Conservation (phyloP, 1,140 invertebrate species). For the Drosophila ohnishii region DNA sequence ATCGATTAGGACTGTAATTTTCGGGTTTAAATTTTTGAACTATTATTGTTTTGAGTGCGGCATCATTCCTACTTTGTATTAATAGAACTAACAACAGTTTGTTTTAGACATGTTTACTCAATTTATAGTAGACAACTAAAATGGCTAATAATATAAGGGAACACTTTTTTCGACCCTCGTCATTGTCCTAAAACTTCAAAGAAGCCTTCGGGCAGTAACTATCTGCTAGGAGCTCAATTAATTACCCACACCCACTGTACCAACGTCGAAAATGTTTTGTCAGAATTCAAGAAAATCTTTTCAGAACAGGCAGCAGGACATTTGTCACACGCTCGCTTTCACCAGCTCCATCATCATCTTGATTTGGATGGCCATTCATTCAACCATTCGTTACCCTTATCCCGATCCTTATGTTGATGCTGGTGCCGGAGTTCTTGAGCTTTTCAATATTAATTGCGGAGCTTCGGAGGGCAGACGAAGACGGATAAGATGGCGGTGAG, state of each 20-base stretch:
- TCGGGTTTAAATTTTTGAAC: neutral
- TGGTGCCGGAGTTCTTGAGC: slow-evolving; percentile 43
- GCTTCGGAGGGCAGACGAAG: slow-evolving; percentile 39
- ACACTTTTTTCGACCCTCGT: neutral
- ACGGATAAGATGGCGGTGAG: slow-evolving; percentile 31
- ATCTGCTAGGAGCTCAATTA: slow-evolving; percentile 55
- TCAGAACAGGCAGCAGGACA: slow-evolving; percentile 55
- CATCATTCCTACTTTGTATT: neutral
- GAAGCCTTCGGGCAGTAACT: slow-evolving; percentile 7
- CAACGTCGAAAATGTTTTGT: slow-evolving; percentile 42
- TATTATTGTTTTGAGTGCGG: neutral
- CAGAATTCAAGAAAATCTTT: slow-evolving; percentile 69
- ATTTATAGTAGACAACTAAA: neutral
- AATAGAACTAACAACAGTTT: neutral
- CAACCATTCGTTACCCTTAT: slow-evolving; percentile 46
- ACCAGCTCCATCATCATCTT: slow-evolving; percentile 71
- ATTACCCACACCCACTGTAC: slow-evolving; percentile 44
- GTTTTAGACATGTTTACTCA: neutral
- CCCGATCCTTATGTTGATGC: slow-evolving; percentile 31
- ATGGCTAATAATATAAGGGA: neutral
- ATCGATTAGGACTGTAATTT: no score
- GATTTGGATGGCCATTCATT: slow-evolving; percentile 48
- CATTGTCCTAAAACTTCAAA: slow-evolving; percentile 20
- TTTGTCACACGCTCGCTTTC: slow-evolving; percentile 79
- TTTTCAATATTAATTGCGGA: slow-evolving; percentile 77